Base-by-base conservation (phyloP, 2,888 invertebrate species). In the Fragum sueziense region DNA sequence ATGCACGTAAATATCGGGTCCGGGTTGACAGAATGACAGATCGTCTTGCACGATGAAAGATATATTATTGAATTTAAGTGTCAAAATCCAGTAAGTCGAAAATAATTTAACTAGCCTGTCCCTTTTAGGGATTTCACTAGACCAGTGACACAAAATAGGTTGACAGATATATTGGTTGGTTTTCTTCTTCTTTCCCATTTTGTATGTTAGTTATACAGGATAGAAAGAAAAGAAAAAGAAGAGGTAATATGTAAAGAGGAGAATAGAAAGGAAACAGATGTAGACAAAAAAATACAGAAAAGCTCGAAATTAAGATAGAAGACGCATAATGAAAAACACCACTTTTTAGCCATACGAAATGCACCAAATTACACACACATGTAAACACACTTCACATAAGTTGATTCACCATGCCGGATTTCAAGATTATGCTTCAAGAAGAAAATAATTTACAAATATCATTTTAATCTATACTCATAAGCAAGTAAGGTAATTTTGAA, bases 71-170 rank as follows among this genome's bases (percentile, higher is more conserved):
- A 65, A 65, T 65, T 41, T 11, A 65, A 65, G 65, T 65, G 65
- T 65, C 65, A 68, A 74, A 68, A 33, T 22, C 29, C 65, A 27
- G 67, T 31, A 33, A 68, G 51, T 54, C 33, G 67, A 57, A 41
- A 68, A 71, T 76, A 76, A 76, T 68, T 72, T 68, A 54, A 59
- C 33, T 47, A 57, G 29, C 47, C 41, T 51, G 67, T 76, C 72
- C 65, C 65, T 65, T 41, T 34, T 25, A 65, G 65, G 65, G 65
- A 41, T 41, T 41, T 25, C n/a, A n/a, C 41, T 14, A 14, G 41
- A 17, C 20, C 65, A 2, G 9, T 65, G 65, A 25, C 65, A 65
- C 2, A 22, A n/a, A 20, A 25, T 37, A 22, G 9, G 6, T 9
- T 65, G 65, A 65, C 65, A 65, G 65, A 2, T 22, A 34, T 37